These are phyloP conservation scores for Cephalopterus ornatus DNA, from an alignment of 2,113 vertebrate species.

Conservation along the genomic window DNA sequence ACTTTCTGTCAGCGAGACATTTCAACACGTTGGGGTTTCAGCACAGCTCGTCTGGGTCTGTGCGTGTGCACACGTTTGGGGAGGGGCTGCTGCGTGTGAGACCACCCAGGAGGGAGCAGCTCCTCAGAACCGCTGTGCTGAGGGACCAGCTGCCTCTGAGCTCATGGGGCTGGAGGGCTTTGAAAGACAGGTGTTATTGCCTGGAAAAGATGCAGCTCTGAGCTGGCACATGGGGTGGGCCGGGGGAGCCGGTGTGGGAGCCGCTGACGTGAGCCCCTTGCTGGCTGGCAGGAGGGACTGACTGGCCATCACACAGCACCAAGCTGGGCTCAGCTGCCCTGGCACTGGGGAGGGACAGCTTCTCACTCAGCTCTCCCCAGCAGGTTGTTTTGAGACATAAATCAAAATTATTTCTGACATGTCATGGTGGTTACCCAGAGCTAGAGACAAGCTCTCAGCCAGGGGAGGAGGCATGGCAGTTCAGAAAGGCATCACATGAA, in stretches of 20 bases:
- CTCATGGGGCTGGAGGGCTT: not conserved
- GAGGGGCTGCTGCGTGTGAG: not conserved
- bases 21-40: not conserved
- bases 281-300: not conserved
- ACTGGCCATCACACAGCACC: not conserved
- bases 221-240: not conserved
- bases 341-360: not conserved
- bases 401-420: not conserved
- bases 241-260: not conserved
- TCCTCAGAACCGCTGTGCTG: not conserved
- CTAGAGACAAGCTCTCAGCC: not conserved
- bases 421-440: not conserved
- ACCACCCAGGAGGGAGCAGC: not conserved
- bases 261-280: not conserved
- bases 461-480: not conserved
- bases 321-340: not conserved
- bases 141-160: not conserved
- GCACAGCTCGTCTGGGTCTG: not conserved
- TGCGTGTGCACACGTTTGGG: fast-evolving
- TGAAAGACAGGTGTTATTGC: not conserved
- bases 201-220: not conserved
- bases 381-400: not conserved
- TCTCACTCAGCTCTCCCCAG: not conserved
- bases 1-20: not conserved
- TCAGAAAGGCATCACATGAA: fast-evolving